Evolutionary conservation across 2,113 vertebrate genomes (phyloP), one percentile per base, ranked within the genome.

Genomic region (Promerops cafer): DNA sequence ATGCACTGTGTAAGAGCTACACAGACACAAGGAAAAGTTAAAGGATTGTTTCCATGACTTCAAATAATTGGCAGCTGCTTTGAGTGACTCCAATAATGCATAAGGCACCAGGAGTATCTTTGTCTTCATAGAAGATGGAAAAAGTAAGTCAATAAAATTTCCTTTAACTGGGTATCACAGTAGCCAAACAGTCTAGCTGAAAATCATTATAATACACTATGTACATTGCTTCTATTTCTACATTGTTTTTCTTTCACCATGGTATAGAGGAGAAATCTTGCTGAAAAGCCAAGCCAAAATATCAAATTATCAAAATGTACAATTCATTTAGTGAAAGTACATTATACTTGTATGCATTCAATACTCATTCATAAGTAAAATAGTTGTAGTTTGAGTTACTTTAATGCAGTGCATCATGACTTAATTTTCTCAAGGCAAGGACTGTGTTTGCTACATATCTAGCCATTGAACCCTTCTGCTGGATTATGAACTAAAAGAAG

Each of bases 111-210:
- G 4, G 18, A 78, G 7, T 42, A 74, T 11, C 54, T 78, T 47
- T 87, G 33, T 44, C 47, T 68, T 75, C 60, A 57, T 0, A 49
- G 19, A 59, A 2, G 9, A 78, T 10, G 6, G 14, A 89, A 92
- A 86, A 64, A 77, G 13, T 56, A 86, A 90, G 87, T 95, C 77
- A 91, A 78, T 92, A 96, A 59, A 68, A 78, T 87, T 66, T 71
- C 26, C 40, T 92, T 92, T 94, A 61, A 56, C 12, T 47, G 16
- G 4, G 20, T 65, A 83, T 68, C 31, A 60, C 54, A 59, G 56
- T 59, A 96, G 65, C 56, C 74, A 93, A 94, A 40, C 30, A 74
- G 61, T 69, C 84, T 87, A 61, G 24, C 33, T 91, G 50, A 89
- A 96, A 93, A 54, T 18, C 20, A 59, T 13, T 8, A 39, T 8